Percentiles rank a stretch among this genome's conserved stretches.
phyloP scores from a whole-genome alignment of 2,113 vertebrate species.

The Ailurus styani region DNA sequence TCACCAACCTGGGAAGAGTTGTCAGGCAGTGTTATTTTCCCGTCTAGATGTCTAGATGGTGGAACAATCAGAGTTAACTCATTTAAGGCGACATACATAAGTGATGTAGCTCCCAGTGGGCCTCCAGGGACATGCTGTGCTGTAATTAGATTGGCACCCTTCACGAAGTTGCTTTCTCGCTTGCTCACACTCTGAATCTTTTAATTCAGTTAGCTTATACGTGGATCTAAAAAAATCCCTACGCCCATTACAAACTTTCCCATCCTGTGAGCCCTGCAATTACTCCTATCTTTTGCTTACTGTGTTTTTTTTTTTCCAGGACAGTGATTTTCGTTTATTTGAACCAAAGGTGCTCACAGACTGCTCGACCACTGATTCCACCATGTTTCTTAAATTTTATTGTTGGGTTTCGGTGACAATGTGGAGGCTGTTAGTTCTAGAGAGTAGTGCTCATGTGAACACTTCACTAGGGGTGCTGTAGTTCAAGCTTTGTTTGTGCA shows the following conservation, averaged over 20 bases:
- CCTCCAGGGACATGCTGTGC: background rate
- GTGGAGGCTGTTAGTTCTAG: conserved; percentile 14
- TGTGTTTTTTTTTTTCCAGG: conserved; percentile 40
- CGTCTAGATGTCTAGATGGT: background rate
- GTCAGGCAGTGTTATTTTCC: conserved; percentile 7
- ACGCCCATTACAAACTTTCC: background rate
- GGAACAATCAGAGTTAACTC: background rate
- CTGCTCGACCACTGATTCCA: background rate
- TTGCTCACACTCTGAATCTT: conserved; percentile 23
- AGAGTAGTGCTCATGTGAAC: conserved; percentile 27
- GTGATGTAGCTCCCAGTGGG: conserved; percentile 33
- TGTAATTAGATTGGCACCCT: conserved; percentile 64
- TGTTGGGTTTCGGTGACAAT: conserved; percentile 17
- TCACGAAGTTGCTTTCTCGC: background rate
- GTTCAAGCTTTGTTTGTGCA: conserved; percentile 17
- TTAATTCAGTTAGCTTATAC: conserved; percentile 44
- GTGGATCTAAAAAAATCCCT: conserved; percentile 28
- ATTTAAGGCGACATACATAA: conserved; percentile 67
- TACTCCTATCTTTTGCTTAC: conserved; percentile 28
- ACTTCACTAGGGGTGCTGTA: conserved; percentile 42
- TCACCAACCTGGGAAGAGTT: background rate
- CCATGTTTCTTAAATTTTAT: conserved; percentile 27
- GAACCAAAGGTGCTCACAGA: conserved; percentile 16
- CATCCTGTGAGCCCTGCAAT: conserved; percentile 36
- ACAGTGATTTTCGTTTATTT: conserved; percentile 41